Percentiles rank a stretch among this genome's conserved stretches.
These are phyloP conservation scores for Rhopalosiphum nymphaeae DNA, from an alignment of 2,888 invertebrate genomes.

Conservation along the genomic window DNA sequence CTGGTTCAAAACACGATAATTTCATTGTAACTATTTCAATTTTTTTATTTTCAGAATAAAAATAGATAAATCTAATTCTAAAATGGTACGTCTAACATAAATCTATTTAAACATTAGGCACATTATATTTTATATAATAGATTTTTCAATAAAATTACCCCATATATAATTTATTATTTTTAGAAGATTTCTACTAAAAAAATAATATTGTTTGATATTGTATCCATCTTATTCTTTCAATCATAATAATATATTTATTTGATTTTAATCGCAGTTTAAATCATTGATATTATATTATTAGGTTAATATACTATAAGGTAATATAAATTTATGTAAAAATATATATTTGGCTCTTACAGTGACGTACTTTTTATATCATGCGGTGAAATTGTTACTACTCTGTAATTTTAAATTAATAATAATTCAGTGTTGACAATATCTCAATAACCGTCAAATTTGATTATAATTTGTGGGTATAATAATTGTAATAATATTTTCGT, in stretches of 20 bases:
- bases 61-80: background rate
- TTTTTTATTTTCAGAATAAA: background rate
- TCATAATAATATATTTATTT: background rate
- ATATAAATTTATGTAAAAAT: background rate
- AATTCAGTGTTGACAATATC: conserved; percentile 60
- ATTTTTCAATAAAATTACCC: background rate
- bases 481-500: conserved; percentile 61
- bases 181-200: background rate
- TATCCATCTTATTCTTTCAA: background rate
- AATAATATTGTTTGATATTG: background rate
- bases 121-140: background rate
- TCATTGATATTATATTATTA: background rate
- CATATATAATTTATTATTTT: background rate
- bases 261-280: background rate
- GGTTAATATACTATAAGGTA: background rate
- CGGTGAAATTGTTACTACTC: background rate
- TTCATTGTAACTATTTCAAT: conserved; percentile 13
- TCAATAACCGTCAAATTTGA: conserved; percentile 57
- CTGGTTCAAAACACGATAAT: conserved; percentile 18
- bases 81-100: background rate
- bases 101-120: background rate
- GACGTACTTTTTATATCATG: background rate
- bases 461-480: conserved; percentile 48
- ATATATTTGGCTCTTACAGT: background rate
- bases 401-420: conserved; percentile 39